phyloP scores from a whole-genome alignment of 2,113 vertebrate species.

The Brachypodius melanocephalos region DNA sequence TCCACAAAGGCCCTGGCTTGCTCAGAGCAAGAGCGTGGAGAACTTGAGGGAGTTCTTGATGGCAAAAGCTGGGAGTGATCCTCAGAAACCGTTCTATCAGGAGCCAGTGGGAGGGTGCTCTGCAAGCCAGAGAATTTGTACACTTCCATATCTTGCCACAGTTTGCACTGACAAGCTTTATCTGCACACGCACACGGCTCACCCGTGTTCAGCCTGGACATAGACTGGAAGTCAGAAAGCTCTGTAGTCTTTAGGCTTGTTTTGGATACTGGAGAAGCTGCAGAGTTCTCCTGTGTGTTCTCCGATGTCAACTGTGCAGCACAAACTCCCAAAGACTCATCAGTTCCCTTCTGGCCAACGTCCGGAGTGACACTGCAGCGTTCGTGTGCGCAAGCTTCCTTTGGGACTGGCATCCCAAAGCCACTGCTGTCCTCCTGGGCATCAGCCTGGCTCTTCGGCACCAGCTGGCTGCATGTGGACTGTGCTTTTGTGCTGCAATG shows the following conservation, averaged over 20 bases:
- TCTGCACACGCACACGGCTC: constrained; percentile 56
- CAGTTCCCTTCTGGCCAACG: constrained; percentile 47
- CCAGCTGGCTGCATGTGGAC: constrained; percentile 72
- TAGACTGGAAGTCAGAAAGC: constrained; percentile 83
- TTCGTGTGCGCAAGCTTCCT: constrained; percentile 63
- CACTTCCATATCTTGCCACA: constrained; percentile 88
- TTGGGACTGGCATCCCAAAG: constrained; percentile 54
- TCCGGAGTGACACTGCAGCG: constrained; percentile 62
- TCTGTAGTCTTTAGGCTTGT: constrained; percentile 54
- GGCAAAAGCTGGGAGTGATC: constrained; percentile 72
- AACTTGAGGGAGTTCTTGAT: constrained; percentile 85
- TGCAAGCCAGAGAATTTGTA: constrained; percentile 95
- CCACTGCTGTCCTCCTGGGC: constrained; percentile 52
- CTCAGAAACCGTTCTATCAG: constrained; percentile 76
- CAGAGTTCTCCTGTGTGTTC: constrained; percentile 32
- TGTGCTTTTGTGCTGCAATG: constrained; percentile 82
- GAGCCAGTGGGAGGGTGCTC: constrained; percentile 73
- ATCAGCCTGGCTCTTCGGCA: constrained; percentile 79
- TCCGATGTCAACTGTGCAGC: constrained; percentile 6
- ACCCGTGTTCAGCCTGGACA: constrained; percentile 77
- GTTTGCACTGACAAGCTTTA: constrained; percentile 76
- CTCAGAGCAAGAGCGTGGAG: constrained; percentile 92
- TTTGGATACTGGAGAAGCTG: constrained; percentile 23
- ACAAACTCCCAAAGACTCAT: constrained; percentile 22
- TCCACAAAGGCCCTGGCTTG: constrained; percentile 92